Evolutionary conservation across 2,888 invertebrate species (phyloP), one percentile per base, ranked within the genome.

Genomic region (Pogonocherus hispidulus): DNA sequence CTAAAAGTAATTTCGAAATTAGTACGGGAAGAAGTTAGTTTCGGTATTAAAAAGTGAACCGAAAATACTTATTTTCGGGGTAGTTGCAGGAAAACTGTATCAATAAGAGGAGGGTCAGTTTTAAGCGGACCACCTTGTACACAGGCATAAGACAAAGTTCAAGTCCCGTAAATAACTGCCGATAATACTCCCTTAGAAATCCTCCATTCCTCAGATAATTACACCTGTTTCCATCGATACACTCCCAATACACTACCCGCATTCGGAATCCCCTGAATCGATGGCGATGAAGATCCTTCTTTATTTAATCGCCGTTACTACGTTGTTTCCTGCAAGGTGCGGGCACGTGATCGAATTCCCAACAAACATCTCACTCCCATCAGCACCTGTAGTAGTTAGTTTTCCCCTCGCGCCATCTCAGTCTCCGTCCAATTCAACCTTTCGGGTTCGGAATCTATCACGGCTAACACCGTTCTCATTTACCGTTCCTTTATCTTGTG

Each of bases 321-420:
- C 60, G 67, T 71, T 76, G 77, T 78, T 79, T 79, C 79, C 75
- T 78, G 73, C 73, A 75, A 79, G 78, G 79, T 78, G 77, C 68
- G 71, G 57, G 78, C 80, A 81, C 81, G 82, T 82, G 83, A 82
- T 78, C 78, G 77, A 82, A 83, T 82, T 82, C 79, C 80, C 80
- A 81, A 81, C 76, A 76, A 77, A 74, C 73, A 74, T 75, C 75
- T 78, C 62, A 62, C 75, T 76, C 73, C 66, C 75, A 71, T 76
- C 78, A 71, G 77, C 80, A 82, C 81, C 82, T 82, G 81, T 76
- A 71, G 73, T 73, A 77, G 74, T 76, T 73, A 72, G 73, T 75
- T 69, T 74, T 70, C 76, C 74, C 68, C 71, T 63, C 68, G 72
- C 62, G 66, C 65, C 51, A 63, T 60, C 46, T 32, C 56, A 73